phyloP scores from a whole-genome alignment of 2,113 vertebrate species.

The Ceuthmochares aereus region DNA sequence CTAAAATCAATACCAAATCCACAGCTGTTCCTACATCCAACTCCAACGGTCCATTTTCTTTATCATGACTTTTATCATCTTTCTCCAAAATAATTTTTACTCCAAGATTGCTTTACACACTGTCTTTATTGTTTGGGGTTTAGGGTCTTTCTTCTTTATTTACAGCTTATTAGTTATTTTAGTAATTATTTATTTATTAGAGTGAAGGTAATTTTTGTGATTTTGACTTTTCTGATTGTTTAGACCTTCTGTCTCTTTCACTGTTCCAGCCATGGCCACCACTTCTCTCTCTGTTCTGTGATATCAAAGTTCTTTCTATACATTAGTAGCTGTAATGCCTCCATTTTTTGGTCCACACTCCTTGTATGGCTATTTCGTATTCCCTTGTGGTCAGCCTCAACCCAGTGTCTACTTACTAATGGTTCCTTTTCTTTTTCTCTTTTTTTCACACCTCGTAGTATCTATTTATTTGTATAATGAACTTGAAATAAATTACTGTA shows the following conservation, averaged over 20 bases:
- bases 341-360: background rate
- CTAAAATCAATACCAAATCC: background rate
- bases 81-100: background rate
- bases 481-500: background rate
- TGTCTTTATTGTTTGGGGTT: background rate
- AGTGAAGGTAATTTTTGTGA: background rate
- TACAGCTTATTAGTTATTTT: background rate
- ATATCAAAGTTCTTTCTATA: background rate
- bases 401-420: background rate
- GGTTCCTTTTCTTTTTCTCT: background rate
- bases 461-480: background rate
- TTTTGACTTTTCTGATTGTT: background rate
- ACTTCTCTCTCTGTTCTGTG: background rate
- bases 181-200: too few relatives aligned
- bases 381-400: background rate
- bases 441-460: background rate
- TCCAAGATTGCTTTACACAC: background rate
- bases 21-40: background rate
- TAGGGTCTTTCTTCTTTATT: background rate
- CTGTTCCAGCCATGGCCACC: background rate
- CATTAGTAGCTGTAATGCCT: background rate
- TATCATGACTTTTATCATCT: background rate
- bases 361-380: background rate
- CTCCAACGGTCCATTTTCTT: background rate
- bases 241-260: background rate